Percentiles rank a stretch among this genome's conserved stretches.
Evolutionary conservation across 2,888 invertebrate species (phyloP).

Genomic region (Encarsia formosa): DNA sequence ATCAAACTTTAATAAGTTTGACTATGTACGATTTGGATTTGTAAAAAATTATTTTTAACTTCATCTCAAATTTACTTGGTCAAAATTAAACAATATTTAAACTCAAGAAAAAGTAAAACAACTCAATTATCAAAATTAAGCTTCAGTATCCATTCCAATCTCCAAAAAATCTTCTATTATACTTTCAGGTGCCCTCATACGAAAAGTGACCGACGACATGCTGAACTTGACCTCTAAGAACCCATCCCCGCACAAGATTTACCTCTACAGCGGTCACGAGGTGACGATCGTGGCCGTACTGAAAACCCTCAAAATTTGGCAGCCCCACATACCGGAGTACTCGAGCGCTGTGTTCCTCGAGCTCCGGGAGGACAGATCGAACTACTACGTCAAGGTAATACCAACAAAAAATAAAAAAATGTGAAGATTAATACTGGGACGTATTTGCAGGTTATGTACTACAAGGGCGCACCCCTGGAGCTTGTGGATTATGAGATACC

Average conservation of each 20-base stretch:
- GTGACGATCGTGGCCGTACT: conserved; percentile 61
- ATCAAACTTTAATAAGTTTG: too few species aligned
- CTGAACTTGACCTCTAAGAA: conserved; percentile 39
- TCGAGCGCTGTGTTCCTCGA: conserved; percentile 58
- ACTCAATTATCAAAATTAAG: too few species aligned
- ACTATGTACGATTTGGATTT: too few species aligned
- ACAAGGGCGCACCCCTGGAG: conserved; percentile 49
- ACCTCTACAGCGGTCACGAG: conserved; percentile 61
- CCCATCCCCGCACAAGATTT: conserved; percentile 50
- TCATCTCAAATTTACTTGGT: too few species aligned
- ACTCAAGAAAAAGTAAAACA: too few species aligned
- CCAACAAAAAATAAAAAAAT: too few species aligned
- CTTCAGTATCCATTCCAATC: too few species aligned
- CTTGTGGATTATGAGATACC: conserved; percentile 50
- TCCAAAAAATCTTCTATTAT: too few species aligned
- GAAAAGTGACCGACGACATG: conserved; percentile 55
- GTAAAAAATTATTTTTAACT: too few species aligned
- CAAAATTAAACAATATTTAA: too few species aligned
- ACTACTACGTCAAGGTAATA: conserved; percentile 55
- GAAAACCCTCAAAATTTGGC: conserved; percentile 56
- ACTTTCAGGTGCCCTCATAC: conserved; percentile 56
- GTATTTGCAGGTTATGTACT: conserved; percentile 55
- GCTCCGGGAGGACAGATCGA: conserved; percentile 38
- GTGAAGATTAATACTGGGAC: too few species aligned
- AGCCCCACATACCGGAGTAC: conserved; percentile 58